phyloP scores from a whole-genome alignment of 2,113 vertebrate species.

The Crotophaga sulcirostris region DNA sequence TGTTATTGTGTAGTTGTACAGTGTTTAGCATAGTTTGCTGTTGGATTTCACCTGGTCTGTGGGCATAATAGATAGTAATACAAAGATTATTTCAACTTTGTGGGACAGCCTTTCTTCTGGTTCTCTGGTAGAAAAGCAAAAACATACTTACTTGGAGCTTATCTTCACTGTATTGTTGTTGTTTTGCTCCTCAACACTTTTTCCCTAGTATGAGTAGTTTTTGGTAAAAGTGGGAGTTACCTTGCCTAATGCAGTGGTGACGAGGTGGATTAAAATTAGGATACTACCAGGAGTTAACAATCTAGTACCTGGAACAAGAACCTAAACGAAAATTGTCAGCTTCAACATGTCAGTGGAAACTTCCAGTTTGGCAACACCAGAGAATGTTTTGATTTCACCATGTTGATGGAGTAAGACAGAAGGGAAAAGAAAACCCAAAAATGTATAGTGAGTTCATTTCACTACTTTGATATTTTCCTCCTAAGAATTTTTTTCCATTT shows the following conservation, averaged over 20 bases:
- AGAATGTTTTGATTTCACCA: neutral
- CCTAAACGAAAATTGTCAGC: neutral
- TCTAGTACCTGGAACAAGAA: neutral
- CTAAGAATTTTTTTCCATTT: neutral
- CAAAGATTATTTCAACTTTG: neutral
- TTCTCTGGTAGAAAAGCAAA: neutral
- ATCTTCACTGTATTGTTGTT: neutral
- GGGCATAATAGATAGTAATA: neutral
- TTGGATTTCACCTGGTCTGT: neutral
- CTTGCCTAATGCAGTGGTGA: neutral
- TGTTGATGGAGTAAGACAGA: neutral
- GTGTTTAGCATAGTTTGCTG: neutral
- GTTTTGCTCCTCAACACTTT: neutral
- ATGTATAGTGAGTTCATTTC: accelerated
- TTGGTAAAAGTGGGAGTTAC: neutral
- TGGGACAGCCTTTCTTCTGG: neutral
- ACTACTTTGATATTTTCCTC: neutral
- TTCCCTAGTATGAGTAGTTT: neutral
- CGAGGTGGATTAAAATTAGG: neutral
- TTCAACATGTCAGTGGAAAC: neutral
- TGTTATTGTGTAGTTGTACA: neutral
- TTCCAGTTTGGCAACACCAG: neutral
- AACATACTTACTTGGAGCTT: neutral
- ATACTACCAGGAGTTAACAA: neutral
- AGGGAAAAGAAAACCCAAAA: neutral